A percentile compares a stretch with the other conserved stretches of the same genome.
phyloP scores from a whole-genome alignment of 2,888 invertebrate genomes.

The Copidosoma aretas region DNA sequence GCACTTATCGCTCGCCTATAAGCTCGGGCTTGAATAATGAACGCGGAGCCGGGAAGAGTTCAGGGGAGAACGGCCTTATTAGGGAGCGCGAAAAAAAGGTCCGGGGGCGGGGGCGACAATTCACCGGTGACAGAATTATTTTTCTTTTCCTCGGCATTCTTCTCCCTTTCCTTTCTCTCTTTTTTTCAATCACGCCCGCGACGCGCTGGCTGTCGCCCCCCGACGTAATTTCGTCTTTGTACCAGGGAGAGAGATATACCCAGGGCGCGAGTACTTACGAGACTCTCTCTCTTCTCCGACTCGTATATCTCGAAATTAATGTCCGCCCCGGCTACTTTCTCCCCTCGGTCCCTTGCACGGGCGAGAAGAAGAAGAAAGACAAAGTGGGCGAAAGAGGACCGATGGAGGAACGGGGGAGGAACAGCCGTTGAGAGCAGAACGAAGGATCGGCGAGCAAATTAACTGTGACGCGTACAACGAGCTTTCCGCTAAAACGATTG shows the following conservation, averaged over 20 bases:
- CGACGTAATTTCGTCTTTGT: slow-evolving; percentile 55
- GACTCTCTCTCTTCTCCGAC: slow-evolving; percentile 36
- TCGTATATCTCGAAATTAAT: slow-evolving; percentile 55
- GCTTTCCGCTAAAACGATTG: slow-evolving; percentile 53
- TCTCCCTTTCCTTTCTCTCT: slow-evolving; percentile 39
- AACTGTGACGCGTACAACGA: slow-evolving; percentile 52
- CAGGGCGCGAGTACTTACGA: slow-evolving; percentile 46
- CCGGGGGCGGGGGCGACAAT: not conserved
- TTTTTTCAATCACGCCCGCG: slow-evolving; percentile 55
- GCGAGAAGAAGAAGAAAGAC: slow-evolving; percentile 12
- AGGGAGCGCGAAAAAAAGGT: not conserved
- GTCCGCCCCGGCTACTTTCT: not conserved
- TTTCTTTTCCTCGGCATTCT: not conserved
- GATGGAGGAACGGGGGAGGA: slow-evolving; percentile 1
- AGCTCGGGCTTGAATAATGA: no score
- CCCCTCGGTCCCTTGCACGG: no score
- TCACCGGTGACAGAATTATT: no score
- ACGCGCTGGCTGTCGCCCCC: slow-evolving; percentile 35
- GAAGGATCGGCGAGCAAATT: slow-evolving; percentile 52
- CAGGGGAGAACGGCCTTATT: no score
- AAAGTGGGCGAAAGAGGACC: slow-evolving; percentile 20
- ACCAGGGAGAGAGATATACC: slow-evolving; percentile 41
- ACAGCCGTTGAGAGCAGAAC: slow-evolving; percentile 4
- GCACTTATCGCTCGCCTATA: no score
- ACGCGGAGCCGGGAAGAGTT: no score